These are phyloP conservation scores for Hoplodrina ambigua DNA, from an alignment of 2,888 invertebrate genomes.

Conservation along the genomic window DNA sequence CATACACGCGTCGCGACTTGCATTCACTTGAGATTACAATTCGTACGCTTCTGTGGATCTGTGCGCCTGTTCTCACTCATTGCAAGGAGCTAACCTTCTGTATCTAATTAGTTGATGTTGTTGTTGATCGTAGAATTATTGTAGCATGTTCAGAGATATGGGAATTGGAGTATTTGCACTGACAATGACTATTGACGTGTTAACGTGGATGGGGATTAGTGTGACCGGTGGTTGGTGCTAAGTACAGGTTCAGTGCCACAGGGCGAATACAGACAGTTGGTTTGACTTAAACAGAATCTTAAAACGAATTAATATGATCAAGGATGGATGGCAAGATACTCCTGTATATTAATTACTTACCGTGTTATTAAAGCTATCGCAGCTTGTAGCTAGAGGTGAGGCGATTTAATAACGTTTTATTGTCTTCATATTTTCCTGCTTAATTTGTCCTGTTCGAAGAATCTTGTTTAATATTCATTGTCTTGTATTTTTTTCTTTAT, in stretches of 20 bases:
- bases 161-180: slow-evolving; percentile 25
- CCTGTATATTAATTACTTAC: too few relatives aligned
- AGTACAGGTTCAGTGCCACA: neutral
- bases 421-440: neutral
- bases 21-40: neutral
- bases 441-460: neutral
- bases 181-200: slow-evolving; percentile 27
- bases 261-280: neutral
- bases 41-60: neutral
- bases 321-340: too few relatives aligned
- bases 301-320: too few relatives aligned
- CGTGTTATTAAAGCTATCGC: too few relatives aligned
- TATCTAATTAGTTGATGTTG: neutral
- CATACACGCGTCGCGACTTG: neutral
- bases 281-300: neutral
- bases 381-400: too few relatives aligned
- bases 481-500: neutral
- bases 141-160: slow-evolving; percentile 29
- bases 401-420: too few relatives aligned
- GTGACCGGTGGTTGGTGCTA: neutral
- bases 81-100: neutral
- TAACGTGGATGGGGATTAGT: neutral
- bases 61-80: too few relatives aligned
- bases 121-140: slow-evolving; percentile 36
- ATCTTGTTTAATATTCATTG: neutral